A percentile compares a stretch with the other conserved stretches of the same genome.
phyloP scores from a whole-genome alignment of 2,113 vertebrate species.

The Oncorhynchus keta region DNA sequence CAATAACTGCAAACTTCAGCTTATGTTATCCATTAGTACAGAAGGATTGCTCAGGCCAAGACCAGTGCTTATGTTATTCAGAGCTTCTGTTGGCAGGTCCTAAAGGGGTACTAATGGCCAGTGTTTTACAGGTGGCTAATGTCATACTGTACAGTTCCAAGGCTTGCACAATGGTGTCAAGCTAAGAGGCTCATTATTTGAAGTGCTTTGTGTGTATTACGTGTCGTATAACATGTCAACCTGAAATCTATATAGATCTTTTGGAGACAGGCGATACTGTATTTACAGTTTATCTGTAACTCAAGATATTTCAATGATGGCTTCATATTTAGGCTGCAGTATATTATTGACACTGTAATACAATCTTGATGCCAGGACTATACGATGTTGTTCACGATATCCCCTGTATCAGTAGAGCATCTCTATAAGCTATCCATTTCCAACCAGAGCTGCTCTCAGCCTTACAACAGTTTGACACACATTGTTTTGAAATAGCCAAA shows the following conservation, averaged over 20 bases:
- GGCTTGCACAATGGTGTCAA: neutral
- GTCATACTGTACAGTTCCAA: neutral
- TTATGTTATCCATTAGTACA: neutral
- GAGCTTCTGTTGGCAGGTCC: neutral
- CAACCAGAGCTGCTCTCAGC: neutral
- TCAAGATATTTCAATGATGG: too few relatives aligned
- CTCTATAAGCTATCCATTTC: conserved; percentile 1
- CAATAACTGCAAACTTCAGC: neutral
- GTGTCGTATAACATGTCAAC: too few relatives aligned
- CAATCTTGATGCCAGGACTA: too few relatives aligned
- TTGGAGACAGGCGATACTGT: neutral
- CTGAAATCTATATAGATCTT: neutral
- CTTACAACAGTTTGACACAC: neutral
- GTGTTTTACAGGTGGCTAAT: neutral
- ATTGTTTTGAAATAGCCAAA: neutral
- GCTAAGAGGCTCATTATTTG: too few relatives aligned
- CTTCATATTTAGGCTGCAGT: too few relatives aligned
- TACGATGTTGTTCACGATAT: too few relatives aligned
- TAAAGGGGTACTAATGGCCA: neutral
- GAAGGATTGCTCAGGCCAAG: neutral
- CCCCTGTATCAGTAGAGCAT: too few relatives aligned
- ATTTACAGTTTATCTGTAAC: neutral
- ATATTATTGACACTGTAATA: too few relatives aligned
- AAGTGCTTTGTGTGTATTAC: too few relatives aligned
- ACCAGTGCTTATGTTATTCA: neutral